Percentiles rank a stretch among this genome's conserved stretches.
phyloP scores from a whole-genome alignment of 2,797 vertebrate genomes.

The Characodon lateralis region DNA sequence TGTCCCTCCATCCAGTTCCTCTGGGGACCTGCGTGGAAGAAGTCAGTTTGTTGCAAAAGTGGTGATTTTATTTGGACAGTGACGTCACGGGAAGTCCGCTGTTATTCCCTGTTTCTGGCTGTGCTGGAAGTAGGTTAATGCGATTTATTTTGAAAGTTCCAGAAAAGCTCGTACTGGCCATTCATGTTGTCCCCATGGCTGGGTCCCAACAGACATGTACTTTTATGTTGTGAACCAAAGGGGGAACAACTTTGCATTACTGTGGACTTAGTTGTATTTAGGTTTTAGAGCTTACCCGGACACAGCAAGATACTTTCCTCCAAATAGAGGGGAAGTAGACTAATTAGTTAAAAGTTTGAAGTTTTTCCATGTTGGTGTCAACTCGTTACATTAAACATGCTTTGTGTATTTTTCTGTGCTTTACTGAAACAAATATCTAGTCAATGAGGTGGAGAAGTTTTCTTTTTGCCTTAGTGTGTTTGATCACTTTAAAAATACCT shows the following conservation, averaged over 20 bases:
- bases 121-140: too few species aligned
- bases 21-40: too few species aligned
- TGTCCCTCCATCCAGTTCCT: too few species aligned
- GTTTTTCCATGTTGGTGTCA: not conserved
- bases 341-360: not conserved
- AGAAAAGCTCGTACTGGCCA: too few species aligned
- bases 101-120: too few species aligned
- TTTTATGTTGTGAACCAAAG: constrained; percentile 66
- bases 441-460: not conserved
- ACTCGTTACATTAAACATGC: not conserved
- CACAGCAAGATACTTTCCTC: not conserved
- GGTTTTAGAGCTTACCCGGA: constrained; percentile 66
- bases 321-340: constrained; percentile 12
- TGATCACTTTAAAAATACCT: not conserved
- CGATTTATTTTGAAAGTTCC: too few species aligned
- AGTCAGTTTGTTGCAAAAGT: too few species aligned
- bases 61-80: too few species aligned
- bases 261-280: constrained; percentile 67
- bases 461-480: not conserved
- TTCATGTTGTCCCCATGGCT: too few species aligned
- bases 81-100: too few species aligned
- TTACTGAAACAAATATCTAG: constrained; percentile 7
- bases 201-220: constrained; percentile 5
- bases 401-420: constrained; percentile 6
- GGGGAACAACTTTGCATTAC: constrained; percentile 7